A percentile compares a stretch with the other conserved stretches of the same genome.
Evolutionary conservation across 2,113 vertebrate species (phyloP).

Genomic region (Pristiophorus japonicus): DNA sequence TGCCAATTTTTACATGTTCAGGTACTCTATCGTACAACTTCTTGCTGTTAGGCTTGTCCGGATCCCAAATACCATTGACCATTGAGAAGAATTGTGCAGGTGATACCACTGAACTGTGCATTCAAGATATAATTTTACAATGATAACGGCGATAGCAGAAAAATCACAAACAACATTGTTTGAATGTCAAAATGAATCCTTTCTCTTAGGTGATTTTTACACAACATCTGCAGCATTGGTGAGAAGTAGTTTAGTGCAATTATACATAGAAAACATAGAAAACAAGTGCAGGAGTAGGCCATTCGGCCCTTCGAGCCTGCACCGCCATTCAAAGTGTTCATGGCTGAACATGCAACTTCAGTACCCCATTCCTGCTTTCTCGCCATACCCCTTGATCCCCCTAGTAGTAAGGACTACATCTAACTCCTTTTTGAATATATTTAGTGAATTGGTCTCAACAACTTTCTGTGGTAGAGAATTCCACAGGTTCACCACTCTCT

Average conservation of each 20-base stretch:
- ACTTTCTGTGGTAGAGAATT: no score
- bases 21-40: background rate
- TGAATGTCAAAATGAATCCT: background rate
- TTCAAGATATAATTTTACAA: constrained; percentile 8
- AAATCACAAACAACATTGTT: background rate
- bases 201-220: background rate
- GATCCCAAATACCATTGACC: background rate
- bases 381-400: no score
- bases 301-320: no score
- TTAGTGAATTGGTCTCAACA: no score
- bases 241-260: background rate
- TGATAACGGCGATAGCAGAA: background rate
- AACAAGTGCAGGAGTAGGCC: no score
- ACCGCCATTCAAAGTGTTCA: no score
- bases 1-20: background rate
- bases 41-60: background rate
- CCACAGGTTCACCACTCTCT: no score
- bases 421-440: no score
- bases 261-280: no score
- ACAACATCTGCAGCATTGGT: background rate
- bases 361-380: no score
- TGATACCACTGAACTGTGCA: background rate
- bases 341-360: no score
- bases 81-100: background rate
- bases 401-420: no score